A percentile compares a stretch with the other conserved stretches of the same genome.
These are phyloP conservation scores for Nomada ferruginata DNA, from an alignment of 2,888 invertebrate species.

Conservation along the genomic window DNA sequence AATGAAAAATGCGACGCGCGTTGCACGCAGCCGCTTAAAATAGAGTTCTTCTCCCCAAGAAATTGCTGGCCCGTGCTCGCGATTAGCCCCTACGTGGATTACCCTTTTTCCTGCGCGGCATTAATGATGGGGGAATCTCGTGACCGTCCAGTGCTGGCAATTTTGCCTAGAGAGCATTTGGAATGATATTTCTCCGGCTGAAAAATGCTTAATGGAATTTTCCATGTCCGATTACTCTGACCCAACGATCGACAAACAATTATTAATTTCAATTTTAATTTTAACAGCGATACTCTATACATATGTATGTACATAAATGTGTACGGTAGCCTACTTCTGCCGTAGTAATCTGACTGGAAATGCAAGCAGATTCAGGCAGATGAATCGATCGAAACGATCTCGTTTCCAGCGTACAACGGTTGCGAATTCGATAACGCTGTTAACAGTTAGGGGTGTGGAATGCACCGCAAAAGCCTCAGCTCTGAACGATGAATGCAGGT, in stretches of 20 bases:
- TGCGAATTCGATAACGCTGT: conserved; percentile 21
- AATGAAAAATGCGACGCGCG: conserved; percentile 60
- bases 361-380: neutral
- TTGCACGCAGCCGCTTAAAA: conserved; percentile 25
- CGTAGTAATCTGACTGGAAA: too few species aligned
- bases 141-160: neutral
- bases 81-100: conserved; percentile 19
- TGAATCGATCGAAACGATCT: neutral
- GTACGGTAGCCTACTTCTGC: too few species aligned
- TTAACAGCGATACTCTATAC: too few species aligned
- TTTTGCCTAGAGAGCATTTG: neutral
- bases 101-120: neutral
- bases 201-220: too few species aligned
- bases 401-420: neutral
- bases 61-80: conserved; percentile 7
- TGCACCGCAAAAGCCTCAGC: neutral
- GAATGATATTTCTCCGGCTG: neutral
- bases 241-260: too few species aligned
- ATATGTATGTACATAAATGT: too few species aligned
- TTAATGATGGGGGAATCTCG: conserved; percentile 14
- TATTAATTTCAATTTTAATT: too few species aligned
- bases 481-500: conserved; percentile 29
- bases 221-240: too few species aligned
- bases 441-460: neutral
- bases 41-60: neutral